Base-by-base conservation (phyloP, 2,888 invertebrate genomes). In the Scrobipalpa atriplicella region DNA sequence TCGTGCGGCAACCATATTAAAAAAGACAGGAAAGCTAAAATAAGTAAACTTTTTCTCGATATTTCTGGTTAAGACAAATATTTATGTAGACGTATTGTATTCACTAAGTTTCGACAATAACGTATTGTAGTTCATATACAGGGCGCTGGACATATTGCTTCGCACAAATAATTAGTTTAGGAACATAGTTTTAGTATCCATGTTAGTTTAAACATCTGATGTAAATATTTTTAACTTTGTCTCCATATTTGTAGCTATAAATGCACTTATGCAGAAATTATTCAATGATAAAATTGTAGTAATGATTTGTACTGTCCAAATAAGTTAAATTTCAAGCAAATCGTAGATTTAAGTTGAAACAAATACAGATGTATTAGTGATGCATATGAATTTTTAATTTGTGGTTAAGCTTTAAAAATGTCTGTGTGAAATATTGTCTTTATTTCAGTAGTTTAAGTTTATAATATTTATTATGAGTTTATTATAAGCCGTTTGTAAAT, bases 401-500 rank as follows among this genome's bases (percentile, higher is more conserved):
- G 10, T 54, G 52, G 52, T 54, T 38, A 38, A 64, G 52, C 64
- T 64, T 64, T 64, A 64, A 64, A 18, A 36, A 64, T 36, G 10
- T 43, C 62, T 19, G 18, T 39, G 38, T 63, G 54, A 47, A 41
- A 39, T 38, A 29, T 13, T 39, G 11, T 58, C n/a, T 58, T n/a
- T 67, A 65, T 47, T 51, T 64, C 64, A 62, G 13, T 38, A 58
- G 29, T 58, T 58, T 58, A 38, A 58, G 61, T 39, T 11, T 39
- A 39, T 56, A 21, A 56, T 56, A 61, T 62, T 43, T 19, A 41
- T 62, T 43, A 13, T 62, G 6, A n/a, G 8, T 29, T 58, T 19
- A 58, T 62, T 62, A 19, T 38, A 51, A 68, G 65, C 66, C 68
- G 67, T 76, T n/a, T 84, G 84, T 87, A 85, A 85, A 85, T 86